These are phyloP conservation scores for Pseudorhombus dupliciocellatus DNA, from an alignment of 2,113 vertebrate species.

Conservation along the genomic window DNA sequence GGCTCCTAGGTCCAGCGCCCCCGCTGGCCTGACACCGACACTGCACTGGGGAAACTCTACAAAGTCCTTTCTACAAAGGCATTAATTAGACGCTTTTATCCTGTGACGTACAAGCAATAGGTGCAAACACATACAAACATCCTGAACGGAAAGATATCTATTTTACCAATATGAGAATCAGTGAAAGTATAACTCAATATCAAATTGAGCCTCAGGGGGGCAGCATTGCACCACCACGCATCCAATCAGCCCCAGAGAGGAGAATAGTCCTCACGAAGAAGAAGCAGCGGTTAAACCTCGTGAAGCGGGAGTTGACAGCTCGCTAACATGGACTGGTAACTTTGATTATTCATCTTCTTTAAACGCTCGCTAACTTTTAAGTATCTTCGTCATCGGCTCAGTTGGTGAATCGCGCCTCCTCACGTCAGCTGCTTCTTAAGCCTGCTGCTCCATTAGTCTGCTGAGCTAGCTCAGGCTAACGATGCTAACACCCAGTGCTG, in stretches of 20 bases:
- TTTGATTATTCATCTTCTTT: accelerated
- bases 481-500: constrained; percentile 26
- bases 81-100: no score
- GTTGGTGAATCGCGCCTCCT: accelerated
- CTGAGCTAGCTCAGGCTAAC: constrained; percentile 25
- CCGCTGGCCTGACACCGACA: neutral
- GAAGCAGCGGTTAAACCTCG: constrained; percentile 38
- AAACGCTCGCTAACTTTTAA: neutral
- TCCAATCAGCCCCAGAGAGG: neutral
- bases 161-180: neutral
- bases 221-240: neutral
- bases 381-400: accelerated
- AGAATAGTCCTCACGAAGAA: constrained; percentile 35
- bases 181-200: neutral
- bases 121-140: no score
- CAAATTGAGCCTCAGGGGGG: neutral
- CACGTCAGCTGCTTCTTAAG: neutral
- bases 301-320: constrained; percentile 69
- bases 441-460: neutral
- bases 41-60: neutral
- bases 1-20: neutral
- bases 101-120: no score
- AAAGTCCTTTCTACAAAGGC: no score
- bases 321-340: constrained; percentile 69
- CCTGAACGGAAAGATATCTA: no score